These are phyloP conservation scores for Rutpela maculata DNA, from an alignment of 2,888 invertebrate genomes.

Conservation along the genomic window DNA sequence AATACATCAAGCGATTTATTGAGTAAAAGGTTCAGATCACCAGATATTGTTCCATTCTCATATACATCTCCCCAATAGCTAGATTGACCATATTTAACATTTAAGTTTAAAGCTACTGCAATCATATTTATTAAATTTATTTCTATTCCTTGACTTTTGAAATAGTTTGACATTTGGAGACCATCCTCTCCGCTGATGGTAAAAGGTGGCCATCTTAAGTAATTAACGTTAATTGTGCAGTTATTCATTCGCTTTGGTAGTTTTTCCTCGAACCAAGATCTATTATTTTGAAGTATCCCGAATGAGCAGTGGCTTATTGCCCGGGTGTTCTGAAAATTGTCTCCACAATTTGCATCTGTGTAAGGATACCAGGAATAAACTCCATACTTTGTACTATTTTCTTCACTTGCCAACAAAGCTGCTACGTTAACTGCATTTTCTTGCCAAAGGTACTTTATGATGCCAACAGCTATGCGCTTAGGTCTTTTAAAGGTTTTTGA, in stretches of 20 bases:
- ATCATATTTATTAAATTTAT: constrained; percentile 14
- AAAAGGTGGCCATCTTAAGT: neutral
- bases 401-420: neutral
- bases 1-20: constrained; percentile 7
- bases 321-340: neutral
- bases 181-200: neutral
- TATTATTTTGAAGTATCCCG: neutral
- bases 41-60: neutral
- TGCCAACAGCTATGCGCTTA: neutral
- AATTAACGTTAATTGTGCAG: neutral
- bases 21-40: neutral
- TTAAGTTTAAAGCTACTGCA: neutral
- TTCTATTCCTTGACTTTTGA: neutral
- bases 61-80: neutral
- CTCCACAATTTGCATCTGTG: neutral
- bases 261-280: neutral
- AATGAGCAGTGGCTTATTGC: neutral
- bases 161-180: neutral
- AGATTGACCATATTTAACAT: neutral
- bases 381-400: neutral
- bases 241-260: neutral
- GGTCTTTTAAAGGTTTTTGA: neutral
- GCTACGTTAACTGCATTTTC: neutral
- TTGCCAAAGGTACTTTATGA: neutral
- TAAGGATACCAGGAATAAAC: neutral